Base-by-base conservation (phyloP, 2,113 vertebrate species). In the Caloenas nicobarica region DNA sequence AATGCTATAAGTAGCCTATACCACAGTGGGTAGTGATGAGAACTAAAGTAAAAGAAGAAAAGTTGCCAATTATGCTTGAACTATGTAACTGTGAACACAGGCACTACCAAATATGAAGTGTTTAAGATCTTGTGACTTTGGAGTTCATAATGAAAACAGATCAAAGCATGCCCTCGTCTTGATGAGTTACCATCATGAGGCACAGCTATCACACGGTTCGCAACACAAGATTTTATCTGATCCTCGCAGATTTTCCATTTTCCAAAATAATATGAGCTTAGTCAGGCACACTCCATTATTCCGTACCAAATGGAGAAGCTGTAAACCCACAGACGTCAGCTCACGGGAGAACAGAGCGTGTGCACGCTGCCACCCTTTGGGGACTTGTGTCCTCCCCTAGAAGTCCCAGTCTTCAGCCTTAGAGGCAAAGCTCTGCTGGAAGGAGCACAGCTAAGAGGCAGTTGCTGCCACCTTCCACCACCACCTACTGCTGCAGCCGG, bases 241-340 rank as follows among this genome's bases (percentile, higher is more conserved):
- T 5, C 16, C 50, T 62, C 28, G 21, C 15, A 78, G 33, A 86
- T 93, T 94, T 91, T 84, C 86, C 57, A 53, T 81, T 88, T 82
- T 65, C 57, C 56, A 88, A n/a, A 79, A 61, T 16, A 81, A 25
- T 42, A 23, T 0, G 4, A 72, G 36, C 34, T 91, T 81, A 71
- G 51, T 88, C 38, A 64, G 34, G 26, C 29, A 36, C 28, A 81
- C 44, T 74, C 65, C 11, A 13, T 25, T 73, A 40, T 42, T 78
- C 76, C 40, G 0, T 28, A 57, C 11, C 64, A 48, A 71, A 56
- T 1, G 26, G 57, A 81, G 64, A 74, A 86, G 48, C 33, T 57
- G 16, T 29, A 56, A 84, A 51, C 11, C 33, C 66, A 25, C 34
- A 44, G 54, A 53, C 0, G 0, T 61, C 64, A 48, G 3, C 36